Evolutionary conservation across 2,797 vertebrate species (phyloP).

Genomic region (Echeneis naucrates): DNA sequence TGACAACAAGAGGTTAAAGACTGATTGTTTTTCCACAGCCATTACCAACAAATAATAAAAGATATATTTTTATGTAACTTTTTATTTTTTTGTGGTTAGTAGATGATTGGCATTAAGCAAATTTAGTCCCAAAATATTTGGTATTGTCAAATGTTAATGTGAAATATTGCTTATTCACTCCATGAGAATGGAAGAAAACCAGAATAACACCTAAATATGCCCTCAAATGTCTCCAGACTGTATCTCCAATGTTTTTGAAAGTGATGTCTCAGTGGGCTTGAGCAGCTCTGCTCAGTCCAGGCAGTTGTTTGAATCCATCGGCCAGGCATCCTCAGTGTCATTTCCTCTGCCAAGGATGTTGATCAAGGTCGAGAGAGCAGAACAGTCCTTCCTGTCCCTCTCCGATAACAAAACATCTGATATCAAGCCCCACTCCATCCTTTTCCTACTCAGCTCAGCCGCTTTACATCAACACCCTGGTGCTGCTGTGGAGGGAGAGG

Average conservation of each 20-base stretch:
- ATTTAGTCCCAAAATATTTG: no score
- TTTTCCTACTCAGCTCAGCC: slow-evolving; percentile 1
- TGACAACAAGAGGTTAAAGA: not conserved
- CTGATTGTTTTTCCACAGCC: not conserved
- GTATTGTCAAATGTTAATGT: not conserved
- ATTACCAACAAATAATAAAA: not conserved
- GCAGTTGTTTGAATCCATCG: not conserved
- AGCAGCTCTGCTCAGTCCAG: not conserved
- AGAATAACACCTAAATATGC: not conserved
- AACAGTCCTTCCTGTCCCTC: slow-evolving; percentile 64
- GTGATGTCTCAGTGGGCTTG: not conserved
- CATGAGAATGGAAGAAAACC: not conserved
- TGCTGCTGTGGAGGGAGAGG: not conserved
- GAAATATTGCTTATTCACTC: not conserved
- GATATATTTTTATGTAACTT: not conserved
- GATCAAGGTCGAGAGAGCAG: slow-evolving; percentile 38
- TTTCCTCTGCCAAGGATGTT: slow-evolving; percentile 47
- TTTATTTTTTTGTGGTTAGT: no score
- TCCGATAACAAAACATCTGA: slow-evolving; percentile 66
- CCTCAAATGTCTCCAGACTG: not conserved
- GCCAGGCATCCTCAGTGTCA: slow-evolving; percentile 12
- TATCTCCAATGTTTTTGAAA: not conserved
- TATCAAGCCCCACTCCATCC: slow-evolving; percentile 43
- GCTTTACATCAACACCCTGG: slow-evolving; percentile 16
- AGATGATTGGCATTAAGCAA: no score